Evolutionary conservation across 1,140 invertebrate genomes (phyloP).

Genomic region (Pectinophora gossypiella): DNA sequence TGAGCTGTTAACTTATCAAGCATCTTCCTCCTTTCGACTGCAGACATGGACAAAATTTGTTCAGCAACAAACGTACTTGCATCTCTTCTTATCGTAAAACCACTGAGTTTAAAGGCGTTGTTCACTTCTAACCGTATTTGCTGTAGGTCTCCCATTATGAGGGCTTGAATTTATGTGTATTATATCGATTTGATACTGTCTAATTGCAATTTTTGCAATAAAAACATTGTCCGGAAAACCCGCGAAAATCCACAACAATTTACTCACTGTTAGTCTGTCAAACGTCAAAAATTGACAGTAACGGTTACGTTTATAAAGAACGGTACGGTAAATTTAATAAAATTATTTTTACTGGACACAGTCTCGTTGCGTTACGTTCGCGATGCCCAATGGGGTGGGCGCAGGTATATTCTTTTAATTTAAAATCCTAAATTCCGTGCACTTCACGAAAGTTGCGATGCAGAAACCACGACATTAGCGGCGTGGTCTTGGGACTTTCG

Average conservation of each 20-base stretch:
- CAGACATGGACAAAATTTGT: slow-evolving; percentile 56
- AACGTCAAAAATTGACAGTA: too few species aligned
- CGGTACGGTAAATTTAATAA: too few species aligned
- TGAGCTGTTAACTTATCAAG: slow-evolving; percentile 75
- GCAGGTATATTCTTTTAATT: too few species aligned
- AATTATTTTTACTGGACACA: too few species aligned
- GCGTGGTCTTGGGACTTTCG: too few species aligned
- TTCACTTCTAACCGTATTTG: slow-evolving; percentile 50
- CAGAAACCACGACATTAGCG: too few species aligned
- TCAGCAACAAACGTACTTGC: slow-evolving; percentile 70
- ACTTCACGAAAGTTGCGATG: too few species aligned
- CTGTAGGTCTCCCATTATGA: slow-evolving; percentile 45
- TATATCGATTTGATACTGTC: not conserved
- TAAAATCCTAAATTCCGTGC: too few species aligned
- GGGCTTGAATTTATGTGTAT: not conserved
- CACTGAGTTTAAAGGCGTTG: slow-evolving; percentile 61
- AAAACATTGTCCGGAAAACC: not conserved
- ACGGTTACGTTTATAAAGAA: too few species aligned
- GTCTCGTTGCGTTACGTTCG: too few species aligned
- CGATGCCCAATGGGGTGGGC: too few species aligned
- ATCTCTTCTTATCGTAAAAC: slow-evolving; percentile 59
- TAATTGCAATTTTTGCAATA: not conserved
- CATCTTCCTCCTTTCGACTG: slow-evolving; percentile 65
- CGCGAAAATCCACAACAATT: not conserved
- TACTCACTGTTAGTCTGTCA: too few species aligned